Percentiles rank a stretch among this genome's conserved stretches.
phyloP scores from a whole-genome alignment of 1,140 invertebrate genomes.

The Galleria mellonella region DNA sequence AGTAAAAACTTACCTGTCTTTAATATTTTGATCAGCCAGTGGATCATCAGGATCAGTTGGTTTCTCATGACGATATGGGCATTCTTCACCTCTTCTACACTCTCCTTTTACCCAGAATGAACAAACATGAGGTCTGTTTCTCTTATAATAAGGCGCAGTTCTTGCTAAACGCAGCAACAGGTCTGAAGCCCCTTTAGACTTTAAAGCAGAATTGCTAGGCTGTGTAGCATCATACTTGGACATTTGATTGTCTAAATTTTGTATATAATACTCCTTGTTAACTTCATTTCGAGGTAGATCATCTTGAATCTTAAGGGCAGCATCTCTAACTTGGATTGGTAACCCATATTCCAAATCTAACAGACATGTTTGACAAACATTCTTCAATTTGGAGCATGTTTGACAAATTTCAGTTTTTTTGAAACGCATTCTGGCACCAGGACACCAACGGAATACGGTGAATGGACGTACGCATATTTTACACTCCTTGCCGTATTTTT shows the following conservation, averaged over 20 bases:
- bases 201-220: conserved; percentile 79
- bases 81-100: conserved; percentile 99
- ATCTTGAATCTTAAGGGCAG: conserved; percentile 95
- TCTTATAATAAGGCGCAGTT: conserved; percentile 98
- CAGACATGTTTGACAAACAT: conserved; percentile 99
- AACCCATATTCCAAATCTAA: conserved; percentile 98
- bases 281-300: conserved; percentile 97
- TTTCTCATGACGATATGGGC: conserved; percentile 99
- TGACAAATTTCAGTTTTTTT: conserved; percentile 99
- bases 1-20: conserved; percentile 86
- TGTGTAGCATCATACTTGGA: conserved; percentile 77
- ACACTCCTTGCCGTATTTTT: conserved; percentile 98
- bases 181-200: conserved; percentile 89
- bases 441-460: conserved; percentile 98
- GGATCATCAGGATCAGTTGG: conserved; percentile 99
- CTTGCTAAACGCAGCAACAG: conserved; percentile 95
- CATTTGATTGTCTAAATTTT: conserved; percentile 91
- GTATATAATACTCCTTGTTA: conserved; percentile 99
- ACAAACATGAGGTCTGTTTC: conserved; percentile 99
- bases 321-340: conserved; percentile 96
- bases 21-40: conserved; percentile 98
- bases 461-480: conserved; percentile 99
- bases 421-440: conserved; percentile 98
- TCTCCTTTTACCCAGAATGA: conserved; percentile 99
- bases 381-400: conserved; percentile 98